A percentile compares a stretch with the other conserved stretches of the same genome.
phyloP scores from a whole-genome alignment of 2,797 vertebrate species.

The Eulemur coronatus region DNA sequence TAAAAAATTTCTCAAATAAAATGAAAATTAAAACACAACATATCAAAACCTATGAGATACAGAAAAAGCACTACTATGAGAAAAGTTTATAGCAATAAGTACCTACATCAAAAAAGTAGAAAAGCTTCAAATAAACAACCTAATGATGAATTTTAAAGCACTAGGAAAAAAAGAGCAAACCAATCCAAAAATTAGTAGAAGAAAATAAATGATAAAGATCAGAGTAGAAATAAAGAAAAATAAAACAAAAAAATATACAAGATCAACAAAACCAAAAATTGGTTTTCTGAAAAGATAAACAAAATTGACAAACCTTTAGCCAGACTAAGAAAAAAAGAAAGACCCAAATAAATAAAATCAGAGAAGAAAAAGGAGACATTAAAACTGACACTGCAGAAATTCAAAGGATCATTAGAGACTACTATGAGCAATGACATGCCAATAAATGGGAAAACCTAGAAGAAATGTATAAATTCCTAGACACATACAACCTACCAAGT shows the following conservation, averaged over 20 bases:
- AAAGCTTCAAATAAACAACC: background rate
- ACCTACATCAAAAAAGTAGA: background rate
- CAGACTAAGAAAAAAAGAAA: background rate
- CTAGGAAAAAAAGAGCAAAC: background rate
- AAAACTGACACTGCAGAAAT: background rate
- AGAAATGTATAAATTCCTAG: background rate
- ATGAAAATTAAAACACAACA: background rate
- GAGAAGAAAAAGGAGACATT: background rate
- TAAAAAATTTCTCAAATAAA: background rate
- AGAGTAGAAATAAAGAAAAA: background rate
- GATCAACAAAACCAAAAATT: background rate
- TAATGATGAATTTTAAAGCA: background rate
- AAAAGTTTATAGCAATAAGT: background rate
- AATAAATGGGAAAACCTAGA: background rate
- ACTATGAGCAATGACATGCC: background rate
- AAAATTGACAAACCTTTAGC: background rate
- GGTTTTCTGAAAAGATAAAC: no score
- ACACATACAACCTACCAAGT: background rate
- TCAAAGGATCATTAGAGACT: background rate
- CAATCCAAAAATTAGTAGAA: background rate
- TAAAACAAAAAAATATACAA: background rate
- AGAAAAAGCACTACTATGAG: background rate
- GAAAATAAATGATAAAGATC: background rate
- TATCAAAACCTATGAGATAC: background rate
- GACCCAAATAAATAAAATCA: background rate